Evolutionary conservation across 2,797 vertebrate genomes (phyloP).

Genomic region (Xenops minutus): DNA sequence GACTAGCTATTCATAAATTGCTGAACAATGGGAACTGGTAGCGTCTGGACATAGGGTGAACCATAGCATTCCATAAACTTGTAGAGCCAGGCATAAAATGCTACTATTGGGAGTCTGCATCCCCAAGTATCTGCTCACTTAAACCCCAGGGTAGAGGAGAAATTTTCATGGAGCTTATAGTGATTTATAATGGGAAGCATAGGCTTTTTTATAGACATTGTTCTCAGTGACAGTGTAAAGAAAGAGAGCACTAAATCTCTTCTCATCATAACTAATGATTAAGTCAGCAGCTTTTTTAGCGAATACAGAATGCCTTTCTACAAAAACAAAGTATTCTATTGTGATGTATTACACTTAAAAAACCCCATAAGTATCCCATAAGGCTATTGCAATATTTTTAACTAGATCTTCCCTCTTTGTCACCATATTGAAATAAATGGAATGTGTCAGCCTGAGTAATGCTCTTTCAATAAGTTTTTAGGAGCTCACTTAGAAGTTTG

Average conservation of each 20-base stretch:
- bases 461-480: constrained; percentile 70
- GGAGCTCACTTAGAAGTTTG: constrained; percentile 57
- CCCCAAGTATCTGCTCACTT: constrained; percentile 59
- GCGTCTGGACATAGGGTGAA: neutral
- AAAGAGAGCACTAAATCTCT: constrained; percentile 76
- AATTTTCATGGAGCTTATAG: constrained; percentile 79
- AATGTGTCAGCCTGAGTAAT: constrained; percentile 71
- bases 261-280: constrained; percentile 75
- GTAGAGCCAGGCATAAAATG: constrained; percentile 32
- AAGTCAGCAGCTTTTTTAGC: constrained; percentile 70
- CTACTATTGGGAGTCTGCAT: constrained; percentile 44
- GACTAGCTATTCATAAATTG: constrained; percentile 28
- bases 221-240: constrained; percentile 78
- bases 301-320: constrained; percentile 55
- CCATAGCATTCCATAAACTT: constrained; percentile 33
- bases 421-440: constrained; percentile 70
- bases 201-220: constrained; percentile 72
- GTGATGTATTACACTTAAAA: constrained; percentile 68
- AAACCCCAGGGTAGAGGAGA: constrained; percentile 70
- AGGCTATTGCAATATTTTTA: constrained; percentile 70
- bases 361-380: constrained; percentile 59
- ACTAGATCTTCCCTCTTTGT: constrained; percentile 72
- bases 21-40: constrained; percentile 51
- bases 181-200: constrained; percentile 79
- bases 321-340: constrained; percentile 76